Evolutionary conservation across 2,113 vertebrate genomes (phyloP).

Genomic region (Grammomys dolichurus): DNA sequence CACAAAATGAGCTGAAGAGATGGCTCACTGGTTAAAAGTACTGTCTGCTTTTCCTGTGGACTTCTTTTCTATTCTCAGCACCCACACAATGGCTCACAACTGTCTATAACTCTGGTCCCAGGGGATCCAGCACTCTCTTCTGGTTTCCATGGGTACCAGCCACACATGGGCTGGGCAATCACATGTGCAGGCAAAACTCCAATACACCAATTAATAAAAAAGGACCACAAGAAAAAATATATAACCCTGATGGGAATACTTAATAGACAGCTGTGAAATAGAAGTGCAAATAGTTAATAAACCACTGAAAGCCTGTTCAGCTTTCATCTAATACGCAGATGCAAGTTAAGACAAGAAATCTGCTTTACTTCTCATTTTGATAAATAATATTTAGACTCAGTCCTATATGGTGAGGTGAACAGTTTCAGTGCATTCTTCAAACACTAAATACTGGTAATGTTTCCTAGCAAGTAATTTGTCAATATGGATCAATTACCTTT

Average conservation of each 20-base stretch:
- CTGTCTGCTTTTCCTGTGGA: background rate
- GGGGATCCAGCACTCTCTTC: background rate
- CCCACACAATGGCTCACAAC: background rate
- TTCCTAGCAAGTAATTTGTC: conserved; percentile 53
- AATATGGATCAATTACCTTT: conserved; percentile 49
- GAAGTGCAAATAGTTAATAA: conserved; percentile 55
- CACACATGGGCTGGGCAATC: background rate
- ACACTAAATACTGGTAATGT: conserved; percentile 2
- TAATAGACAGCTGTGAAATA: conserved; percentile 39
- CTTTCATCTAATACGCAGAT: conserved; percentile 46
- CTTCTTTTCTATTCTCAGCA: background rate
- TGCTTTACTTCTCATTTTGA: conserved; percentile 50
- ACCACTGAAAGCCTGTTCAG: conserved; percentile 15
- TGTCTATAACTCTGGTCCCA: background rate
- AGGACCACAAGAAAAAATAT: background rate
- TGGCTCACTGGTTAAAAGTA: background rate
- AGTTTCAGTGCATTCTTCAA: conserved; percentile 48
- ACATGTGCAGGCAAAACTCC: background rate
- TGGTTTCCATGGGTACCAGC: background rate
- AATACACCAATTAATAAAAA: background rate
- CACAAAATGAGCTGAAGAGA: background rate
- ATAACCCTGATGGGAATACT: background rate
- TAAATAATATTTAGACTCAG: conserved; percentile 19
- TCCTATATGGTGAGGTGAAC: conserved; percentile 10
- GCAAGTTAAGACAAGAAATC: conserved; percentile 57